Conservation (phyloP, 1,140 invertebrate species). For the Drosophila navojoa region DNA sequence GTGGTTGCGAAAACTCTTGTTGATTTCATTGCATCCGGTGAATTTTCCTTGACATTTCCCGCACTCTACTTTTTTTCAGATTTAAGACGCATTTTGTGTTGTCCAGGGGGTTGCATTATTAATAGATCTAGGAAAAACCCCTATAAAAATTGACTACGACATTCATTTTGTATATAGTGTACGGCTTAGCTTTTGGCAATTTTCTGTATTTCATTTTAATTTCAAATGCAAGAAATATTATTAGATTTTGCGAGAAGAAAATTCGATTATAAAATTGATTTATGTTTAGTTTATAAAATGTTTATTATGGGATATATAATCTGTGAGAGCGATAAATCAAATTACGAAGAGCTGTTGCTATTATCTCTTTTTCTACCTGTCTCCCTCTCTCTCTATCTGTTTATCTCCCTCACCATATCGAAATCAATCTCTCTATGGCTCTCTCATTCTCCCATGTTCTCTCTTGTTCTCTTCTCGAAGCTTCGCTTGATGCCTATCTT, state of each 20-base stretch:
- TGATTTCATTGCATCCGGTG: constrained; percentile 64
- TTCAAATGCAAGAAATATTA: neutral
- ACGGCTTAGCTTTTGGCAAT: neutral
- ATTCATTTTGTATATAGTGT: neutral
- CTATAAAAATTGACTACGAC: neutral
- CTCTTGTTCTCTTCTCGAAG: constrained; percentile 10
- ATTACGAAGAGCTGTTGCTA: neutral
- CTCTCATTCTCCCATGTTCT: neutral
- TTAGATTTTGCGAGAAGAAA: neutral
- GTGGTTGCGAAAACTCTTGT: constrained; percentile 65
- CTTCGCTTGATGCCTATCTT: constrained; percentile 19
- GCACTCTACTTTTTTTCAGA: neutral
- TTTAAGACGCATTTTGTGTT: constrained; percentile 13
- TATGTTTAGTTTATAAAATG: too few species aligned
- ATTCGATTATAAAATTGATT: neutral
- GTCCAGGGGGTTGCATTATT: constrained; percentile 24
- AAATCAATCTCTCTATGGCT: neutral
- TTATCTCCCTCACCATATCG: too few species aligned
- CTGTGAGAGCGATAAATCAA: neutral
- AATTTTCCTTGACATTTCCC: constrained; percentile 31
- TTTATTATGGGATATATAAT: too few species aligned
- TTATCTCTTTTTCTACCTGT: neutral
- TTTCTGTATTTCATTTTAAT: neutral
- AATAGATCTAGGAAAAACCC: neutral
- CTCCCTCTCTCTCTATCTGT: neutral